Evolutionary conservation across 2,888 invertebrate genomes (phyloP).

Genomic region (Unio pictorum): DNA sequence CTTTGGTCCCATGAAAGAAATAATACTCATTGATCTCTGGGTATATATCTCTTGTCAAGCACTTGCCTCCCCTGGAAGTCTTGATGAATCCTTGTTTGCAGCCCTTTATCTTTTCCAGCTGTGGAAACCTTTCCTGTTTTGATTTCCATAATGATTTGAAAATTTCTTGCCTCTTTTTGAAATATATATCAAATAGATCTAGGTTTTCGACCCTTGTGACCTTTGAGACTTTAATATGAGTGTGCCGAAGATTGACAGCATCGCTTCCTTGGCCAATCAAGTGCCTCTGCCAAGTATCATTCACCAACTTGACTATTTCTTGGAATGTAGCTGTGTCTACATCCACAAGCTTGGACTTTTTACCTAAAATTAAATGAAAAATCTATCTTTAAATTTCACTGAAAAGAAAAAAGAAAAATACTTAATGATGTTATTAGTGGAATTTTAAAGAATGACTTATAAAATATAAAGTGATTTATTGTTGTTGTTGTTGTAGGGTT

Average conservation of each 20-base stretch:
- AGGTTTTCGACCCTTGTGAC: constrained; percentile 51
- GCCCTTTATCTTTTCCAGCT: constrained; percentile 13
- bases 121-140: constrained; percentile 6
- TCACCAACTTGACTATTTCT: constrained; percentile 34
- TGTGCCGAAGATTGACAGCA: constrained; percentile 27
- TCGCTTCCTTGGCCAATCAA: constrained; percentile 48
- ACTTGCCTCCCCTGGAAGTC: constrained; percentile 5
- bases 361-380: no score
- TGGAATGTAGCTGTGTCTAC: constrained; percentile 7
- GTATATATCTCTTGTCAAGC: constrained; percentile 21
- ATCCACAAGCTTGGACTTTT: no score
- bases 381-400: no score
- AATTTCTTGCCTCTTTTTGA: constrained; percentile 18
- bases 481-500: no score
- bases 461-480: no score
- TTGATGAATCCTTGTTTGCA: constrained; percentile 11
- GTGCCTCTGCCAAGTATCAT: constrained; percentile 30
- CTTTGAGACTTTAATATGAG: constrained; percentile 29
- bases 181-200: constrained; percentile 38
- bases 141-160: constrained; percentile 16
- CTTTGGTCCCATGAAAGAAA: constrained; percentile 55
- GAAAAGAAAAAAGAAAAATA: no score
- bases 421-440: no score
- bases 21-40: constrained; percentile 52
- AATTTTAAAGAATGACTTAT: no score